Evolutionary conservation across 2,113 vertebrate genomes (phyloP).

Genomic region (Lycocorax pyrrhopterus): DNA sequence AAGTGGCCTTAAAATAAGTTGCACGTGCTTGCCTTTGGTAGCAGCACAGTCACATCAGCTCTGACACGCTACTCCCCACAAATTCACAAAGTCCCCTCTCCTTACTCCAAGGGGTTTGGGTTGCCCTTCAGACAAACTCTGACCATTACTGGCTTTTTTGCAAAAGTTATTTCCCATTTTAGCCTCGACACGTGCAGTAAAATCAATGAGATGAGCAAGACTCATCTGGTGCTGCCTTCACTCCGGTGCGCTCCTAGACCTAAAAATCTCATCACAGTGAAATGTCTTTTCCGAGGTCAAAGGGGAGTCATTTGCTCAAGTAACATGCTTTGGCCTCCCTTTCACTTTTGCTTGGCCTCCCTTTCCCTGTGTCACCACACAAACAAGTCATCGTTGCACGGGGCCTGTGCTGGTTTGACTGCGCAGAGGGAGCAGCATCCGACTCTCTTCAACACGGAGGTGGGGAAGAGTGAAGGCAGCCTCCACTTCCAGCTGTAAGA

Average conservation of each 20-base stretch:
- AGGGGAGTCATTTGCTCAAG: background rate
- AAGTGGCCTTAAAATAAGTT: background rate
- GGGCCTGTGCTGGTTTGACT: background rate
- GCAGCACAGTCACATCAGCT: background rate
- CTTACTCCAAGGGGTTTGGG: too few species aligned
- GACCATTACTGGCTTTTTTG: too few species aligned
- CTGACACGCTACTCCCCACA: background rate
- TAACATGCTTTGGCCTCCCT: background rate
- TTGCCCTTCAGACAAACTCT: background rate
- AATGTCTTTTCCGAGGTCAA: background rate
- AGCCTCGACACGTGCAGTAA: background rate
- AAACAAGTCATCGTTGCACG: background rate
- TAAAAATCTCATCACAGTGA: background rate
- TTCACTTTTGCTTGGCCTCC: background rate
- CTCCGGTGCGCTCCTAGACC: background rate
- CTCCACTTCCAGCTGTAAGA: background rate
- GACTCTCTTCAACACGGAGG: fast-evolving
- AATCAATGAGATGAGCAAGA: background rate
- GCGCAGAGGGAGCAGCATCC: fast-evolving
- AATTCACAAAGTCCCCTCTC: background rate
- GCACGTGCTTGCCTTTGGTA: fast-evolving
- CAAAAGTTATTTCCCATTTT: background rate
- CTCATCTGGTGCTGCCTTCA: background rate
- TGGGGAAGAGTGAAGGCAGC: background rate
- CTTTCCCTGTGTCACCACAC: background rate